These are phyloP conservation scores for Procambarus clarkii DNA, from an alignment of 1,140 invertebrate genomes.

Conservation along the genomic window DNA sequence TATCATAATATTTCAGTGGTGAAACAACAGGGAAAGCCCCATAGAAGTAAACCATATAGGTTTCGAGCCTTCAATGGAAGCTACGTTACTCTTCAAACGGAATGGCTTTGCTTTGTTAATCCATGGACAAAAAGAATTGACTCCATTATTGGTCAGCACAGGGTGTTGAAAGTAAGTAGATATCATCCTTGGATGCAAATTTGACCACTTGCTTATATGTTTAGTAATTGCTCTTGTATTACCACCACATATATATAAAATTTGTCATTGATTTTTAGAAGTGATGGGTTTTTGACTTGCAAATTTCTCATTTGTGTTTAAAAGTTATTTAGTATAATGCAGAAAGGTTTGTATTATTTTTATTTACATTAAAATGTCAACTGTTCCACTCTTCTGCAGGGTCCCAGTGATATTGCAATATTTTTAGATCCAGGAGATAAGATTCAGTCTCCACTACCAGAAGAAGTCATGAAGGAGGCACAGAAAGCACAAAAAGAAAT, in stretches of 20 bases:
- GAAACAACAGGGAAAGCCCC: conserved; percentile 81
- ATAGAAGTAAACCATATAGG: conserved; percentile 86
- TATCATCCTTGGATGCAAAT: too few relatives aligned
- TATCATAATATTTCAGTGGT: conserved; percentile 77
- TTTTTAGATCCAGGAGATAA: conserved; percentile 68
- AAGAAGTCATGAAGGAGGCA: conserved; percentile 67
- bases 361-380: background rate
- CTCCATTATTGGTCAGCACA: conserved; percentile 92
- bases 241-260: too few relatives aligned
- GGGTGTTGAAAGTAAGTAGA: conserved; percentile 81
- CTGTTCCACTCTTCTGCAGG: conserved; percentile 20
- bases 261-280: too few relatives aligned
- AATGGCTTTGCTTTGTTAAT: conserved; percentile 96
- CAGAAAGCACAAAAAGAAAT: conserved; percentile 69
- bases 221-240: too few relatives aligned
- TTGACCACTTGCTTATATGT: too few relatives aligned
- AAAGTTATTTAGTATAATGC: too few relatives aligned
- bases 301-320: too few relatives aligned
- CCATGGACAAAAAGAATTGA: conserved; percentile 94
- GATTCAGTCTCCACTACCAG: conserved; percentile 43
- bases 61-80: conserved; percentile 90
- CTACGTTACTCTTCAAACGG: conserved; percentile 89
- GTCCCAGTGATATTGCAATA: conserved; percentile 65
- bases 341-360: too few relatives aligned
- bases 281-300: too few relatives aligned